A percentile compares a stretch with the other conserved stretches of the same genome.
phyloP scores from a whole-genome alignment of 2,113 vertebrate genomes.

The Gobiocypris rarus region DNA sequence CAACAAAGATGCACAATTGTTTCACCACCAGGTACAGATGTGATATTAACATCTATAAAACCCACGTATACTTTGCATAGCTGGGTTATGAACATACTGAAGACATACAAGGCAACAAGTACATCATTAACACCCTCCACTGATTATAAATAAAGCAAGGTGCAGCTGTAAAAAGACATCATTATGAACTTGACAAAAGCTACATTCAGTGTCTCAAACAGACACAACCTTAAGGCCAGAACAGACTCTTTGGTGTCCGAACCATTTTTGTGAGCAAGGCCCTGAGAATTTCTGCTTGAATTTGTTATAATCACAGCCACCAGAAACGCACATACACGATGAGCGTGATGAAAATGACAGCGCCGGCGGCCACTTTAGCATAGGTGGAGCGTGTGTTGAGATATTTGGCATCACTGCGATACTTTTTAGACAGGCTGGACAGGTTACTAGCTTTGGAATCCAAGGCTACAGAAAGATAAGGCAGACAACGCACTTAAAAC shows the following conservation, averaged over 20 bases:
- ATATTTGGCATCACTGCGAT: conserved; percentile 96
- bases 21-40: not conserved
- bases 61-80: conserved; percentile 13
- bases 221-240: not conserved
- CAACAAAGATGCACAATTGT: not conserved
- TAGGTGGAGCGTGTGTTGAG: conserved; percentile 99
- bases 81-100: not conserved
- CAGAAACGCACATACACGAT: conserved; percentile 98
- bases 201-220: conserved; percentile 1
- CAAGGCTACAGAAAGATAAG: conserved; percentile 78
- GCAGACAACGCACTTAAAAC: not conserved
- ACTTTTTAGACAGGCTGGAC: conserved; percentile 97
- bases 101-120: not conserved
- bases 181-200: not conserved
- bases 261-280: not conserved
- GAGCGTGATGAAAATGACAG: conserved; percentile 96
- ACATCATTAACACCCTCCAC: not conserved
- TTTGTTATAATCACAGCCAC: conserved; percentile 87
- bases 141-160: conserved; percentile 11
- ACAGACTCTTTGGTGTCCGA: not conserved
- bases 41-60: not conserved
- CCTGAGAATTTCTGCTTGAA: conserved; percentile 19
- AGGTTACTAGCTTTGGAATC: conserved; percentile 98
- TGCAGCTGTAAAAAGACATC: not conserved
- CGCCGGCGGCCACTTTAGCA: conserved; percentile 92